Percentiles rank a stretch among this genome's conserved stretches.
Conservation (phyloP, 1,140 invertebrate genomes). For the Drosophila elegans region DNA sequence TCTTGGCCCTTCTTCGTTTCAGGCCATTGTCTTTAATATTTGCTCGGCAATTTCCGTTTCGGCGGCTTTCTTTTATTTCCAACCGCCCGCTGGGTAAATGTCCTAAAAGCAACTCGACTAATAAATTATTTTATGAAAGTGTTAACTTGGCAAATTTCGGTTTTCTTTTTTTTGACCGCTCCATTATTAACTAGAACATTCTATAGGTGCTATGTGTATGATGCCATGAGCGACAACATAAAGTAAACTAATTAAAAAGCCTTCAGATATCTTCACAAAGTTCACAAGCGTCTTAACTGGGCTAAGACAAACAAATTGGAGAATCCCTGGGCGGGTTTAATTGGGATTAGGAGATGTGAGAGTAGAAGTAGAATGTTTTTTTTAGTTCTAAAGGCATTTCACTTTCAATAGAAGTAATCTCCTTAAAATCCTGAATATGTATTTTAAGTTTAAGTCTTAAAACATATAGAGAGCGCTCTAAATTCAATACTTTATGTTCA, state of each 20-base stretch:
- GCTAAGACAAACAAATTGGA: slow-evolving; percentile 42
- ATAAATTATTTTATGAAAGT: slow-evolving; percentile 83
- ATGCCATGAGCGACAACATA: slow-evolving; percentile 32
- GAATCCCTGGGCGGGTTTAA: slow-evolving; percentile 16
- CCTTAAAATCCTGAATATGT: neutral
- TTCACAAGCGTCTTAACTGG: slow-evolving; percentile 18
- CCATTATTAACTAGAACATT: slow-evolving; percentile 60
- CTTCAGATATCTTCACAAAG: slow-evolving; percentile 42
- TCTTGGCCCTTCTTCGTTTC: slow-evolving; percentile 13
- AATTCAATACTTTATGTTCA: too few relatives aligned
- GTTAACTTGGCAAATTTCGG: slow-evolving; percentile 75
- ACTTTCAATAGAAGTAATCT: slow-evolving; percentile 7
- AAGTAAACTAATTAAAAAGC: slow-evolving; percentile 75
- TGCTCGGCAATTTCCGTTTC: slow-evolving; percentile 65
- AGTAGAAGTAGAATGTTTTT: neutral
- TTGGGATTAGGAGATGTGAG: slow-evolving; percentile 3
- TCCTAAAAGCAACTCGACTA: slow-evolving; percentile 55
- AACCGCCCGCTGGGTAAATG: slow-evolving; percentile 45
- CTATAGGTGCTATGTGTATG: slow-evolving; percentile 7
- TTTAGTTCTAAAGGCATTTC: neutral
- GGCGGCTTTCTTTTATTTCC: slow-evolving; percentile 61
- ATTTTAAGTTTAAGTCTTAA: neutral
- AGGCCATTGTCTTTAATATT: slow-evolving; percentile 74
- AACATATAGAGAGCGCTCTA: neutral
- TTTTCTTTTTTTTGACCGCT: slow-evolving; percentile 25